Conservation (phyloP, 2,797 vertebrate species). For the Syndactyla subalaris region DNA sequence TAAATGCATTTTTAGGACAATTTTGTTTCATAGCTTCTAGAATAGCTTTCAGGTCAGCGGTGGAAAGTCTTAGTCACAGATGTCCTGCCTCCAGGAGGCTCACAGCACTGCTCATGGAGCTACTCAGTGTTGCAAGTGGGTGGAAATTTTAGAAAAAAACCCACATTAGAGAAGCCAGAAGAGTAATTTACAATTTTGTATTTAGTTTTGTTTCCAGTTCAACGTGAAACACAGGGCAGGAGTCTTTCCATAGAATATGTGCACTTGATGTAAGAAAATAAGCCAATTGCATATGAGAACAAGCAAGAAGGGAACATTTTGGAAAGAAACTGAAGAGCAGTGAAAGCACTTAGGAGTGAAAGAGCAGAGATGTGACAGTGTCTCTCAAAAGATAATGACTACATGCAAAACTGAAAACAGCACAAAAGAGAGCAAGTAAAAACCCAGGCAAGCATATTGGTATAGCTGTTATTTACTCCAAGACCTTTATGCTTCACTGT, state of each 20-base stretch:
- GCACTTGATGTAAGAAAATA: not conserved
- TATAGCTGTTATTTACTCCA: not conserved
- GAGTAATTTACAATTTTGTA: not conserved
- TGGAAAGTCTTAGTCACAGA: not conserved
- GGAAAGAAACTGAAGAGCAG: not conserved
- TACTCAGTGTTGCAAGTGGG: not conserved
- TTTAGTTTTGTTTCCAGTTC: constrained; percentile 38
- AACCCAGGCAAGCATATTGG: not conserved
- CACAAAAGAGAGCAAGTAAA: not conserved
- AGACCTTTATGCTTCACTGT: not conserved
- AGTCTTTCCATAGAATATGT: not conserved
- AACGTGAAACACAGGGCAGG: not conserved
- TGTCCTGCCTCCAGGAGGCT: not conserved
- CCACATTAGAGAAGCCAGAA: not conserved
- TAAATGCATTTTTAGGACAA: not conserved
- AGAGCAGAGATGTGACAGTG: not conserved
- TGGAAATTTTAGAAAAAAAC: constrained; percentile 49
- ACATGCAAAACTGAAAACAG: not conserved
- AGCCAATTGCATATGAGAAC: not conserved
- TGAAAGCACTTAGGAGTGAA: not conserved
- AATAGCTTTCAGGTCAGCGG: not conserved
- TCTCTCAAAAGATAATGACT: not conserved
- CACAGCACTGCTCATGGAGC: not conserved
- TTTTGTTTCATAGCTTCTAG: not conserved
- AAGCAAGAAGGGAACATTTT: not conserved